These are phyloP conservation scores for Rhynchomys soricoides DNA, from an alignment of 2,113 vertebrate species.

Conservation along the genomic window DNA sequence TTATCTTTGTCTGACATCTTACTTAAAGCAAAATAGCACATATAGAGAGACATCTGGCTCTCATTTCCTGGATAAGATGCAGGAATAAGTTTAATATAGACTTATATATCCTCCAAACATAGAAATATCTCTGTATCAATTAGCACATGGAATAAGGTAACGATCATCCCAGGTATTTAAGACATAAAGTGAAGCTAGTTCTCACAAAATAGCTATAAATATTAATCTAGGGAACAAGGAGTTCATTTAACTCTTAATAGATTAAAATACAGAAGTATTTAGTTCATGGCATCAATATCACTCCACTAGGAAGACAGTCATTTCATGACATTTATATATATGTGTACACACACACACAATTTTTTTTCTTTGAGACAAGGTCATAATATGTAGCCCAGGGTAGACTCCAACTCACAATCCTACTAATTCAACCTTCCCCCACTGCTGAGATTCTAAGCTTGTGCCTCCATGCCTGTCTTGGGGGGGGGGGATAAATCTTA, in stretches of 20 bases:
- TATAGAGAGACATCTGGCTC: constrained; percentile 51
- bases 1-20: constrained; percentile 45
- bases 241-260: neutral
- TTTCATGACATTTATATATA: neutral
- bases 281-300: neutral
- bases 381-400: neutral
- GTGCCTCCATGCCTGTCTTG: neutral
- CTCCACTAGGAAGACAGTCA: neutral
- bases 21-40: constrained; percentile 57
- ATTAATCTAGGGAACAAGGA: neutral
- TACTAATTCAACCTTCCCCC: neutral
- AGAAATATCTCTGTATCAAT: constrained; percentile 56
- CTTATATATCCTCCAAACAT: neutral
- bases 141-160: constrained; percentile 43
- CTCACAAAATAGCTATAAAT: constrained; percentile 8
- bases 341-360: neutral
- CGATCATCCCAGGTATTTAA: constrained; percentile 33
- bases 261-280: neutral
- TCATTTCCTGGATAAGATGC: constrained; percentile 58
- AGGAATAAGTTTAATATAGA: neutral
- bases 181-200: constrained; percentile 31
- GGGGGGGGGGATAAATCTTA: neutral
- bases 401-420: neutral
- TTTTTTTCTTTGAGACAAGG: neutral
- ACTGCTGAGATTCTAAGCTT: neutral